phyloP scores from a whole-genome alignment of 2,888 invertebrate genomes.

The Phorcus lineatus region DNA sequence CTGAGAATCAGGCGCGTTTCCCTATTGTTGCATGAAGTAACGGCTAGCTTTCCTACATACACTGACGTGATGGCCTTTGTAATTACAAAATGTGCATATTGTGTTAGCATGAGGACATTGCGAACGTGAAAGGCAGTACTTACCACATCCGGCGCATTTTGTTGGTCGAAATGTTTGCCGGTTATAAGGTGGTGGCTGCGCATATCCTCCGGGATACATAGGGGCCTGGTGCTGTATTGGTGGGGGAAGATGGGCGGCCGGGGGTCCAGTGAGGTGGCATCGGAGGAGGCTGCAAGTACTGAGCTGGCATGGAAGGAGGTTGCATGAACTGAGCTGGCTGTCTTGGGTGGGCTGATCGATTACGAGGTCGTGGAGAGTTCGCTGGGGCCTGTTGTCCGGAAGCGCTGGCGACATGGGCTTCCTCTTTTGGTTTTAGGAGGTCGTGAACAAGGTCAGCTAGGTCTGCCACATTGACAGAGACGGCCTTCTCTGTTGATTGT shows the following conservation, averaged over 20 bases:
- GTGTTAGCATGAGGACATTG: neutral
- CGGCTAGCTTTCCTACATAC: neutral
- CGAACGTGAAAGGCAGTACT: neutral
- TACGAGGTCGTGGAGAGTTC: too few species aligned
- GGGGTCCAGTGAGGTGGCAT: too few species aligned
- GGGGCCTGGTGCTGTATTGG: too few species aligned
- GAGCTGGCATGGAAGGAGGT: too few species aligned
- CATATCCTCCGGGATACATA: too few species aligned
- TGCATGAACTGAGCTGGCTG: too few species aligned
- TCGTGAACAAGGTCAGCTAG: neutral
- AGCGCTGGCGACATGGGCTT: neutral
- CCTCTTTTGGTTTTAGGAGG: neutral
- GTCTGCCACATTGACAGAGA: neutral
- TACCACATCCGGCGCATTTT: neutral
- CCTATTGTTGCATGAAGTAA: neutral
- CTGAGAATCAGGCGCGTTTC: neutral
- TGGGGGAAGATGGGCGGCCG: too few species aligned
- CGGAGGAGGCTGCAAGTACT: too few species aligned
- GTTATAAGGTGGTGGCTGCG: too few species aligned
- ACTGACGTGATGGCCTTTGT: neutral
- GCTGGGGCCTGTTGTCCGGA: too few species aligned
- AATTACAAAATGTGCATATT: conserved; percentile 6
- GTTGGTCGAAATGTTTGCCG: too few species aligned
- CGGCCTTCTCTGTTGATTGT: neutral
- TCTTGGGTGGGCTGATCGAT: too few species aligned